These are phyloP conservation scores for Chrysoperla carnea DNA, from an alignment of 1,140 invertebrate species.

Conservation along the genomic window DNA sequence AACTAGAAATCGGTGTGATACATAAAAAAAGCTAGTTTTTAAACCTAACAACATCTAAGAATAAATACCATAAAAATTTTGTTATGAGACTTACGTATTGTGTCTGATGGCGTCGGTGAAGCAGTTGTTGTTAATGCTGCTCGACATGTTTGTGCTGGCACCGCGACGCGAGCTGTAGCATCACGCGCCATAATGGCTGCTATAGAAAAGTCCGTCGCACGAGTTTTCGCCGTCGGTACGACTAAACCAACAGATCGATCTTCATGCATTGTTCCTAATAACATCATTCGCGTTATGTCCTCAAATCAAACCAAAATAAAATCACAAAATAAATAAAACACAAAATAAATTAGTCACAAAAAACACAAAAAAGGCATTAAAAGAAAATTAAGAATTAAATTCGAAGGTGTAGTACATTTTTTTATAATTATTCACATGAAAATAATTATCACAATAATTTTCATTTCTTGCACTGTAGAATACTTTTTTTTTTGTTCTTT, in stretches of 20 bases:
- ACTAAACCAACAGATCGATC: conserved; percentile 15
- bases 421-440: too few species aligned
- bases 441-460: too few species aligned
- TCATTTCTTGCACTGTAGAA: too few species aligned
- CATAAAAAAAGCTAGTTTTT: too few species aligned
- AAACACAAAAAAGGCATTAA: background rate
- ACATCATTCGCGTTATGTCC: conserved; percentile 12
- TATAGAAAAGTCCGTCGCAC: conserved; percentile 82
- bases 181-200: conserved; percentile 79
- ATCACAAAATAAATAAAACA: background rate
- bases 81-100: background rate
- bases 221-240: conserved; percentile 22
- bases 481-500: too few species aligned
- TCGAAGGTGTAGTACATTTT: too few species aligned
- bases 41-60: too few species aligned
- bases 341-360: conserved; percentile 3
- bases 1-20: too few species aligned
- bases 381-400: too few species aligned
- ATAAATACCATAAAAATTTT: too few species aligned
- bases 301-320: too few species aligned
- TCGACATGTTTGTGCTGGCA: background rate
- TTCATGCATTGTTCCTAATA: conserved; percentile 20
- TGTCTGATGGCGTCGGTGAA: conserved; percentile 6
- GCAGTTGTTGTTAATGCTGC: conserved; percentile 1
- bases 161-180: conserved; percentile 19